Evolutionary conservation across 2,797 vertebrate genomes (phyloP), one percentile per base, ranked within the genome.

Genomic region (Propithecus deckenii): DNA sequence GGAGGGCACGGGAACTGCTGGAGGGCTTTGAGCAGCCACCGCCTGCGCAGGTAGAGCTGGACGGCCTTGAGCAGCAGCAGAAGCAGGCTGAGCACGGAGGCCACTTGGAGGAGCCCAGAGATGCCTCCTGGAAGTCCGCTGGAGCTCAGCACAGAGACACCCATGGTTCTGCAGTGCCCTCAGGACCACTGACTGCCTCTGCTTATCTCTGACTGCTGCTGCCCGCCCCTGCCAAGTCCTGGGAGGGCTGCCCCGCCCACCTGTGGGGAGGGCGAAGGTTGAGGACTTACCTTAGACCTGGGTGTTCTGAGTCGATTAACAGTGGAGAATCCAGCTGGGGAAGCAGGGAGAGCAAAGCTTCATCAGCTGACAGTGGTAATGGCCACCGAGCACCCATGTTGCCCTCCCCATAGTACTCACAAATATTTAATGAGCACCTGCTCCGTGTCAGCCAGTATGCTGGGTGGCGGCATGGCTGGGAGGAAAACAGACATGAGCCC

Each of bases 31-130:
- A 98, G 93, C 86, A 99, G 97, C 97, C 98, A 97, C 97, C 90
- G 97, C 11, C 98, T 98, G 8, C 10, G 67, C 52, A 98, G 97
- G 87, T 97, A 98, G 7, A 98, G 93, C 97, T 98, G 98, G 76
- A 96, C 94, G 55, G 25, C 96, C 83, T 99, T 98, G 86, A 98
- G 67, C 93, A 99, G 96, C 76, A 98, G 38, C 52, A 97, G 98
- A 4, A 98, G 97, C 52, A 99, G 88, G 83, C 97, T 71, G 35
- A 99, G 98, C 11, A 98, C 35, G 6, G 2, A 85, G 23, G 2
- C 57, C 30, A 63, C 88, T 80, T 98, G 98, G 86, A 98, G 80
- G 86, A 97, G 23, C 86, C 98, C 95, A 15, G 71, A 94, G 0
- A 98, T 8, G 28, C 97, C 86, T 1, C 96, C 93, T 6, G 81